Percentiles rank a stretch among this genome's conserved stretches.
These are phyloP conservation scores for Tanaodytes sp. DNA, from an alignment of 2,888 invertebrate genomes.

Conservation along the genomic window DNA sequence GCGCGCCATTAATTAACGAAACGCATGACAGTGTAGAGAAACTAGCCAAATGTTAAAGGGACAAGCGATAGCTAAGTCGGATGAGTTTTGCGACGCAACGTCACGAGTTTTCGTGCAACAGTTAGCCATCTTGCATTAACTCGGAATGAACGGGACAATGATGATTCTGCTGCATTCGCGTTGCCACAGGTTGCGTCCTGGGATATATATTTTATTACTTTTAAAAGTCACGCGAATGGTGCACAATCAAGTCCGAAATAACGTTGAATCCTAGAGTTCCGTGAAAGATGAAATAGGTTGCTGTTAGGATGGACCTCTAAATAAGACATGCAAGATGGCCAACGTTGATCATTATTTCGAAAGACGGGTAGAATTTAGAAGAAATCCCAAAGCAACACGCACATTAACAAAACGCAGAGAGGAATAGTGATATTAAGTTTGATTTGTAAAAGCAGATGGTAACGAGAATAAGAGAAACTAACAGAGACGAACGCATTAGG, in stretches of 20 bases:
- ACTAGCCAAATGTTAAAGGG: slow-evolving; percentile 21
- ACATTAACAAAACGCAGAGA: too few species aligned
- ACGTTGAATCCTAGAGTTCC: too few species aligned
- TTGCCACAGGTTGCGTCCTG: slow-evolving; percentile 24
- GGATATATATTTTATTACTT: slow-evolving; percentile 44
- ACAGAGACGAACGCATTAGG: slow-evolving; percentile 18
- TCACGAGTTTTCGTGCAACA: neutral
- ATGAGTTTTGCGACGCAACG: slow-evolving; percentile 15
- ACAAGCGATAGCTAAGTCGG: slow-evolving; percentile 23
- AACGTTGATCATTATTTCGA: too few species aligned
- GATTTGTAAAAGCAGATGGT: neutral
- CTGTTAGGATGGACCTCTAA: too few species aligned
- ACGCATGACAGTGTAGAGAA: too few species aligned
- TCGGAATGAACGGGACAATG: neutral
- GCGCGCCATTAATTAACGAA: too few species aligned
- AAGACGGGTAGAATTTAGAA: too few species aligned
- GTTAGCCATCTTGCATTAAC: slow-evolving; percentile 16
- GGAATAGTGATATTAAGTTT: neutral
- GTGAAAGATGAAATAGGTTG: too few species aligned
- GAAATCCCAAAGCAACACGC: too few species aligned
- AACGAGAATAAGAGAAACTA: slow-evolving; percentile 12
- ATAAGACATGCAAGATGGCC: too few species aligned
- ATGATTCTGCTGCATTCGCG: slow-evolving; percentile 23
- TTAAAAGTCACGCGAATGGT: slow-evolving; percentile 13
- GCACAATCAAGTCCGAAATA: slow-evolving; percentile 5